phyloP scores from a whole-genome alignment of 1,140 invertebrate species.

The Neelides sp. region DNA sequence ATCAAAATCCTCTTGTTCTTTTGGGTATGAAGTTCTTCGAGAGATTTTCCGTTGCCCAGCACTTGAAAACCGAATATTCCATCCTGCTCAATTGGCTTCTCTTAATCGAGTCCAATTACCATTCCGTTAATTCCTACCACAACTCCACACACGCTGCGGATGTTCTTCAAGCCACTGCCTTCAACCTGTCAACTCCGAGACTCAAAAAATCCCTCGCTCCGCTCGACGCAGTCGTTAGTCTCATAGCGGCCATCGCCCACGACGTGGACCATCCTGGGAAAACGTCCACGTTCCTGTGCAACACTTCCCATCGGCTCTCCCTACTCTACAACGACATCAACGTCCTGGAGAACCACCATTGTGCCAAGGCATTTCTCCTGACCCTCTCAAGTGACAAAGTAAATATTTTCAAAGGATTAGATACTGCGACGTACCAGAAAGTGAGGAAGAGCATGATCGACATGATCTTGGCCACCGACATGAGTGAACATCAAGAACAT shows the following conservation, averaged over 20 bases:
- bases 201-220: constrained; percentile 63
- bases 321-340: constrained; percentile 83
- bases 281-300: constrained; percentile 70
- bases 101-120: constrained; percentile 85
- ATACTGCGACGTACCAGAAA: constrained; percentile 65
- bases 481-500: constrained; percentile 92
- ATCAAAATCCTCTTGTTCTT: constrained; percentile 73
- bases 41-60: constrained; percentile 61
- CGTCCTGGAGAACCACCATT: constrained; percentile 90
- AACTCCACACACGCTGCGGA: constrained; percentile 94
- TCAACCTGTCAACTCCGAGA: constrained; percentile 65
- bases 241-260: constrained; percentile 79
- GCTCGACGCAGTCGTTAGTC: constrained; percentile 61
- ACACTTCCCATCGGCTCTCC: constrained; percentile 69
- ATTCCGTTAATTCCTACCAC: constrained; percentile 76
- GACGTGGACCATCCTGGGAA: constrained; percentile 71
- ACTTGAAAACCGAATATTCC: constrained; percentile 66
- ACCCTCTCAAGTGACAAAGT: constrained; percentile 74
- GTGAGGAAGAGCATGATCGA: constrained; percentile 71
- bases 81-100: constrained; percentile 75
- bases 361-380: constrained; percentile 82
- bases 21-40: constrained; percentile 69
- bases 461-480: constrained; percentile 77
- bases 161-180: constrained; percentile 67
- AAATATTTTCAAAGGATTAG: constrained; percentile 63